Evolutionary conservation across 1,140 invertebrate species (phyloP).

Genomic region (Sminthurinus signatus): DNA sequence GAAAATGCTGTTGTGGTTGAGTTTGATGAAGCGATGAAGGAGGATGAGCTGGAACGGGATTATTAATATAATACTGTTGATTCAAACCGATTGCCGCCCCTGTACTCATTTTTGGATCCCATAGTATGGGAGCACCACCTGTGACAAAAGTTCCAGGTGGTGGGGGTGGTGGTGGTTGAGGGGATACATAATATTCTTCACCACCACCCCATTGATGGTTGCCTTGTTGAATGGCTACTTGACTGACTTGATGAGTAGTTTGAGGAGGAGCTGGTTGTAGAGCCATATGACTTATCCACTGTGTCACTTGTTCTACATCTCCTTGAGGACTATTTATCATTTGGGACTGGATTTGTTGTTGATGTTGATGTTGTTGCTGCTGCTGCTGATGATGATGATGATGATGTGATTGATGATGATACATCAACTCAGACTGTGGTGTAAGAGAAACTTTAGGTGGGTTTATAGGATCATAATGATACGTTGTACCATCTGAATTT

Average conservation of each 20-base stretch:
- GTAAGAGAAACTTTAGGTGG: constrained; percentile 46
- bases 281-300: constrained; percentile 8
- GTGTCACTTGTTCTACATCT: constrained; percentile 6
- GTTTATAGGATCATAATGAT: constrained; percentile 66
- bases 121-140: background rate
- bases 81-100: constrained; percentile 5
- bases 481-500: constrained; percentile 62
- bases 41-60: background rate
- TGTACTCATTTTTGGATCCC: constrained; percentile 5
- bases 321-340: constrained; percentile 6
- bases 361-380: background rate
- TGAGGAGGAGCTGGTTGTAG: background rate
- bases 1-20: constrained; percentile 4
- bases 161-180: background rate
- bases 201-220: constrained; percentile 11
- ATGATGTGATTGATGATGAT: background rate
- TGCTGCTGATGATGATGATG: no score
- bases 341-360: constrained; percentile 1
- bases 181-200: constrained; percentile 7
- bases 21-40: background rate
- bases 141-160: background rate
- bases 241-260: background rate
- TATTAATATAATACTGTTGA: constrained; percentile 11
- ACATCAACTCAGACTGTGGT: background rate
- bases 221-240: background rate